Evolutionary conservation across 2,113 vertebrate species (phyloP).

Genomic region (Miniopterus natalensis): DNA sequence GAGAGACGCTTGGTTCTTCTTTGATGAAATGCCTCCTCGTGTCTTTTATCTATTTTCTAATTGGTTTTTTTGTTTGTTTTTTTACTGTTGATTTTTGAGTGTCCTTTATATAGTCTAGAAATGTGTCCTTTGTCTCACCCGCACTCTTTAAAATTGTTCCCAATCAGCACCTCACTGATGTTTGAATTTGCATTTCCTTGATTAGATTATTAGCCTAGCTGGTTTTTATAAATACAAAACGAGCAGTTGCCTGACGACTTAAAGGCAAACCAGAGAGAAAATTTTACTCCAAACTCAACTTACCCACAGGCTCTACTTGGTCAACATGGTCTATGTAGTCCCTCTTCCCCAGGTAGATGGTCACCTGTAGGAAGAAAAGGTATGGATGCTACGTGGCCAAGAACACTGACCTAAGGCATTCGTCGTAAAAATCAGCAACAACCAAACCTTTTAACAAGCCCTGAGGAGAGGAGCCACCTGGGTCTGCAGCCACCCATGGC

Average conservation of each 20-base stretch:
- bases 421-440: not conserved
- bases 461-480: not conserved
- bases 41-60: not conserved
- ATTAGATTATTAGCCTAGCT: not conserved
- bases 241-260: not conserved
- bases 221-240: not conserved
- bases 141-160: not conserved
- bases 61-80: not conserved
- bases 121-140: not conserved
- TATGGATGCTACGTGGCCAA: not conserved
- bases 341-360: constrained; percentile 94
- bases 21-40: not conserved
- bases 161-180: not conserved
- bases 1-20: not conserved
- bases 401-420: not conserved
- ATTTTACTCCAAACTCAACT: constrained; percentile 79
- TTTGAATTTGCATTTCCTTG: not conserved
- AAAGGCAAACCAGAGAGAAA: not conserved
- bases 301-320: constrained; percentile 94
- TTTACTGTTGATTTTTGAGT: not conserved
- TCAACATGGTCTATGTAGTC: constrained; percentile 94
- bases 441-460: not conserved
- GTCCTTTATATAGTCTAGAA: not conserved
- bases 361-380: constrained; percentile 87
- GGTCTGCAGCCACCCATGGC: fast-evolving